Evolutionary conservation across 2,113 vertebrate species (phyloP).

Genomic region (Gasterosteus aculeatus): DNA sequence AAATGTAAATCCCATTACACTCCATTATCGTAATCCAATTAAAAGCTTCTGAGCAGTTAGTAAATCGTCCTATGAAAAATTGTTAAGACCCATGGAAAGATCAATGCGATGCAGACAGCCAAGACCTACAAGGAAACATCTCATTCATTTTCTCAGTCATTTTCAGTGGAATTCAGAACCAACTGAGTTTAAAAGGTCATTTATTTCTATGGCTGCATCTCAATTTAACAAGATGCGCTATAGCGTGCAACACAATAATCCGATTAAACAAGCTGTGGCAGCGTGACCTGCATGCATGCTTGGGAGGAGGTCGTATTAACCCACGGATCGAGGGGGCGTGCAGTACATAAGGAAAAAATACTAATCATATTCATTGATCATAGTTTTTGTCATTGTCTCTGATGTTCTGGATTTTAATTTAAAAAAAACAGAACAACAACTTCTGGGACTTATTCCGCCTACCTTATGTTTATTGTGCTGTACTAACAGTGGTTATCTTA

Average conservation of each 20-base stretch:
- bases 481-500: not conserved
- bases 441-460: not conserved
- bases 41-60: not conserved
- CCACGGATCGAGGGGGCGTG: not conserved
- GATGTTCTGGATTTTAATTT: too few relatives aligned
- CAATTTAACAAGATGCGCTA: not conserved
- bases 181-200: not conserved
- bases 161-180: not conserved
- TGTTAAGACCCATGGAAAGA: not conserved
- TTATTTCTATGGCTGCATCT: not conserved
- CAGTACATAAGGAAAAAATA: not conserved
- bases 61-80: not conserved
- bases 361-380: too few relatives aligned
- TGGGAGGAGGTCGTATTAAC: not conserved
- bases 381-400: not conserved
- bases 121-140: not conserved
- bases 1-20: not conserved
- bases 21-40: not conserved
- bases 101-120: not conserved
- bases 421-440: too few relatives aligned
- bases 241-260: not conserved
- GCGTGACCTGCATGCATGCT: not conserved
- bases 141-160: not conserved
- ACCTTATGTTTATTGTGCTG: not conserved
- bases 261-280: not conserved